Evolutionary conservation across 2,797 vertebrate genomes (phyloP).

Genomic region (Perodicticus potto): DNA sequence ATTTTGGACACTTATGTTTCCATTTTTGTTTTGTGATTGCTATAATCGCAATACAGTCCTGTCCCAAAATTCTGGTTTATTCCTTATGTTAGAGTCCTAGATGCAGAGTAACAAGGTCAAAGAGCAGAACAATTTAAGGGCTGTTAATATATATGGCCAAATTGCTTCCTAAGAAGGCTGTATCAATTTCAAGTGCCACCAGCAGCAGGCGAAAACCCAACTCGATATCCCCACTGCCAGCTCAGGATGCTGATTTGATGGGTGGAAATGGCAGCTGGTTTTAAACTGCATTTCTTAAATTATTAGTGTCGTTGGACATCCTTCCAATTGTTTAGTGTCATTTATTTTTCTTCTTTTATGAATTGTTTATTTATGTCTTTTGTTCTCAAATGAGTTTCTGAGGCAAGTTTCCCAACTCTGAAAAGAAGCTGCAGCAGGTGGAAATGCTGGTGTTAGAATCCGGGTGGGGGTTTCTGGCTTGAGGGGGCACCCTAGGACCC

Average conservation of each 20-base stretch:
- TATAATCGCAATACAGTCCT: neutral
- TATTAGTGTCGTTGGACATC: slow-evolving; percentile 18
- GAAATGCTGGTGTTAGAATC: neutral
- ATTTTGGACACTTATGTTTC: neutral
- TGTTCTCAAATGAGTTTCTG: slow-evolving; percentile 31
- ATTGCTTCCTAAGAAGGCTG: neutral
- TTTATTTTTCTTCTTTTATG: slow-evolving; percentile 36
- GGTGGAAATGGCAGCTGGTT: slow-evolving; percentile 6
- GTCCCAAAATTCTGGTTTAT: neutral
- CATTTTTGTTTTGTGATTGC: neutral
- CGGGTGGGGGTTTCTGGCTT: neutral
- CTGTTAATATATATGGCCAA: neutral
- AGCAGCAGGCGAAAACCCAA: neutral
- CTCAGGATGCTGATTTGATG: slow-evolving; percentile 20
- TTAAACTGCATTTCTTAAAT: slow-evolving; percentile 61
- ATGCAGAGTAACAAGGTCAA: neutral
- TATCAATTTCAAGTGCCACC: neutral
- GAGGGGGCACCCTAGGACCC: neutral
- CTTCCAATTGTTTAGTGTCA: slow-evolving; percentile 40
- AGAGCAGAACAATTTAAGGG: neutral
- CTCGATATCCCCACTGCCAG: neutral
- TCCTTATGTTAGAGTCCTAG: neutral
- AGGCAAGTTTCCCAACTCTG: neutral
- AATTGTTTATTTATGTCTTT: slow-evolving; percentile 63
- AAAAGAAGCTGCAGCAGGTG: neutral